A percentile compares a stretch with the other conserved stretches of the same genome.
Conservation (phyloP, 2,113 vertebrate species). For the Tychaedon coryphoeus region DNA sequence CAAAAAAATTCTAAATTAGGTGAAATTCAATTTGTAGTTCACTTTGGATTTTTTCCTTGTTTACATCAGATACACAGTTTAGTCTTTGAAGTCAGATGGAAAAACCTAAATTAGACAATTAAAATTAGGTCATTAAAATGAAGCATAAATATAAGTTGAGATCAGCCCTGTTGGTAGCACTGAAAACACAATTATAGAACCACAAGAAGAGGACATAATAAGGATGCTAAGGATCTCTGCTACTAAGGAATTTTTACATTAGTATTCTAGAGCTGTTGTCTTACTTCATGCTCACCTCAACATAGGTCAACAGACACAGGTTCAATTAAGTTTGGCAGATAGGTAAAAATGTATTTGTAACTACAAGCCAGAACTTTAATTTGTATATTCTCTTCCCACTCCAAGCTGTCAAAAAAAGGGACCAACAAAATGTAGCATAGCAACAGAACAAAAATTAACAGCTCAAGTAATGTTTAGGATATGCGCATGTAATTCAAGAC, state of each 20-base stretch:
- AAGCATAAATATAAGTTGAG: background rate
- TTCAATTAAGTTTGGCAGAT: background rate
- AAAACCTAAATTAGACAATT: background rate
- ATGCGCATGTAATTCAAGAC: background rate
- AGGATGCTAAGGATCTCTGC: background rate
- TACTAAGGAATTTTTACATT: background rate
- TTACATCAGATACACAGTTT: background rate
- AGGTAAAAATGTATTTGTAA: background rate
- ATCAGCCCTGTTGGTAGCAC: background rate
- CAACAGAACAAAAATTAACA: background rate
- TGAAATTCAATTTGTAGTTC: background rate
- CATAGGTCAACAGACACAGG: background rate
- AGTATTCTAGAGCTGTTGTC: background rate
- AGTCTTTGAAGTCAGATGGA: background rate
- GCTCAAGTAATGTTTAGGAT: background rate
- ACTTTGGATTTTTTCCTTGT: background rate
- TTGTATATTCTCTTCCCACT: background rate
- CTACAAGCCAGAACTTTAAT: background rate
- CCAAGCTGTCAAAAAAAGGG: background rate
- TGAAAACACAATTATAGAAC: background rate
- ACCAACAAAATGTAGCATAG: background rate
- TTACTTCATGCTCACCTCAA: background rate
- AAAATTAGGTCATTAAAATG: background rate
- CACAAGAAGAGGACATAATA: background rate
- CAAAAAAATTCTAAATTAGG: background rate